These are phyloP conservation scores for Tiliacea aurago DNA, from an alignment of 2,888 invertebrate species.

Conservation along the genomic window DNA sequence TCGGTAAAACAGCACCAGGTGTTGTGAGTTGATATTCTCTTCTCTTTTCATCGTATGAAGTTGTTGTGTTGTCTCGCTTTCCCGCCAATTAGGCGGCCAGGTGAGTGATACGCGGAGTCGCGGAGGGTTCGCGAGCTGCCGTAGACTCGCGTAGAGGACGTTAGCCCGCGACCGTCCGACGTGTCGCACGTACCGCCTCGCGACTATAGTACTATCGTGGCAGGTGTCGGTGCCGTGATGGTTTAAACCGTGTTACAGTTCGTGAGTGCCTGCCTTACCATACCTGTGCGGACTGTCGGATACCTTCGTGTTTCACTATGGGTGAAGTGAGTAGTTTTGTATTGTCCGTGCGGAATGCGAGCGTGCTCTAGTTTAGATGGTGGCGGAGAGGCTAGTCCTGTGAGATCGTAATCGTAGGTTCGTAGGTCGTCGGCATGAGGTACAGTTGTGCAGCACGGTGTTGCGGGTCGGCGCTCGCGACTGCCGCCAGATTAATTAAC, in stretches of 20 bases:
- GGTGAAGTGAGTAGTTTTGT: constrained; percentile 85
- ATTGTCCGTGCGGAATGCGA: constrained; percentile 74
- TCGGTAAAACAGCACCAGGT: constrained; percentile 83
- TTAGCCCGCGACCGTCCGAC: constrained; percentile 84
- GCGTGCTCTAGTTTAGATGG: constrained; percentile 79
- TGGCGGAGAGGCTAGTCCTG: constrained; percentile 75
- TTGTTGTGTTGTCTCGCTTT: constrained; percentile 78
- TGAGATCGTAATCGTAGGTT: constrained; percentile 80
- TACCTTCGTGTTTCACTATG: constrained; percentile 78
- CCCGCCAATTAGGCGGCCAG: constrained; percentile 79
- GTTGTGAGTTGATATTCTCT: constrained; percentile 75
- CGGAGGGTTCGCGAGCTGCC: constrained; percentile 67
- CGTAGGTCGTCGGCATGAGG: constrained; percentile 86
- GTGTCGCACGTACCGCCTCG: constrained; percentile 74
- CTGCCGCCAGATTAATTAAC: constrained; percentile 75
- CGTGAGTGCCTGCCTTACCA: constrained; percentile 70
- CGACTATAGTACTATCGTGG: constrained; percentile 72
- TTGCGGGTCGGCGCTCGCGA: constrained; percentile 63
- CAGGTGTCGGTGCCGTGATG: constrained; percentile 84
- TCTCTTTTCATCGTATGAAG: constrained; percentile 81
- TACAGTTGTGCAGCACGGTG: constrained; percentile 62
- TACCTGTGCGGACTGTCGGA: constrained; percentile 68
- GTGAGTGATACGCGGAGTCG: constrained; percentile 77
- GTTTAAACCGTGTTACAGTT: constrained; percentile 82
- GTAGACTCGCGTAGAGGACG: constrained; percentile 75